Evolutionary conservation across 2,797 vertebrate species (phyloP).

Genomic region (Pelodytes ibericus): DNA sequence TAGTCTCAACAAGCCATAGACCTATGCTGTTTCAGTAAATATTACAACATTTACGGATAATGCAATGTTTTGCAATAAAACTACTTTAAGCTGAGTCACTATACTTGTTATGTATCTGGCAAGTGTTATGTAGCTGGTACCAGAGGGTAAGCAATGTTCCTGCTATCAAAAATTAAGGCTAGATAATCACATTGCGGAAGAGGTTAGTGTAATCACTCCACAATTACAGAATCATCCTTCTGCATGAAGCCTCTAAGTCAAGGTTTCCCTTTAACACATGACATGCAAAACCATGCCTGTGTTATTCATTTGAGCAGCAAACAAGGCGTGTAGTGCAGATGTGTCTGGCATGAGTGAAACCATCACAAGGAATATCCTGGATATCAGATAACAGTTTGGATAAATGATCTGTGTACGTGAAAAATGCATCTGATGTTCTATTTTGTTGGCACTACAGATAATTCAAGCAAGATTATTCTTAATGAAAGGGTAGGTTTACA

Average conservation of each 20-base stretch:
- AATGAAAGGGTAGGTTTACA: no score
- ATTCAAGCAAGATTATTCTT: no score
- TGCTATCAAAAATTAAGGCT: background rate
- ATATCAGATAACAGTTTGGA: no score
- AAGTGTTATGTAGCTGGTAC: background rate
- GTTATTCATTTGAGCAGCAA: slow-evolving; percentile 17
- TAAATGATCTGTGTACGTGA: no score
- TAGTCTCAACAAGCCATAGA: no score
- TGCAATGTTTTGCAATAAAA: no score
- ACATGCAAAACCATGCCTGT: background rate
- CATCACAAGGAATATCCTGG: background rate
- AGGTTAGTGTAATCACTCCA: slow-evolving; percentile 3
- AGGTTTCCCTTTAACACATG: background rate
- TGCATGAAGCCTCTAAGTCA: background rate
- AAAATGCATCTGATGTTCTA: no score
- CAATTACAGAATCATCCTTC: background rate
- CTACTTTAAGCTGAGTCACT: no score
- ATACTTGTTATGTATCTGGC: no score
- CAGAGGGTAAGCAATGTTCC: background rate
- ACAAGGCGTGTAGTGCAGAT: slow-evolving; percentile 4
- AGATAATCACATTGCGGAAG: background rate
- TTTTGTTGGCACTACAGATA: no score
- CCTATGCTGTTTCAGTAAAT: no score
- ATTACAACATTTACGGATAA: no score
- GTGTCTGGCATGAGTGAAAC: slow-evolving; percentile 5